Evolutionary conservation across 2,888 invertebrate genomes (phyloP).

Genomic region (Periphyllus acericola): DNA sequence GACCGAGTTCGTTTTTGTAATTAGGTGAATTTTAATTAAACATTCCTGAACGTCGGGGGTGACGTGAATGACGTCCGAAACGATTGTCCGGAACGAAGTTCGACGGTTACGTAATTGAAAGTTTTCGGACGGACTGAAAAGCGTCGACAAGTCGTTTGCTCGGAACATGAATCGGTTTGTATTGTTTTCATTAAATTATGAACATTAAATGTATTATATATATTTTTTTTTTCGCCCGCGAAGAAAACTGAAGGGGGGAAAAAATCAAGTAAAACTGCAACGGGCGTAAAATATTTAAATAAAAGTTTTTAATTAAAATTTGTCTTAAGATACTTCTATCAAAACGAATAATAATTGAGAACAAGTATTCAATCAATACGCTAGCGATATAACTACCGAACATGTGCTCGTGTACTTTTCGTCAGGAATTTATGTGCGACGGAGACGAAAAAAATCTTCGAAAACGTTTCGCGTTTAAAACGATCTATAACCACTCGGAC

Average conservation of each 20-base stretch:
- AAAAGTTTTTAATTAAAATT: constrained; percentile 57
- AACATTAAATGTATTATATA: neutral
- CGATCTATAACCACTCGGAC: too few species aligned
- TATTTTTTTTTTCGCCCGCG: neutral
- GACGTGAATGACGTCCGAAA: constrained; percentile 58
- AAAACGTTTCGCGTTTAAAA: neutral
- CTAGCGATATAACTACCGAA: too few species aligned
- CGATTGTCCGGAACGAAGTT: constrained; percentile 56
- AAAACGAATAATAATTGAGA: constrained; percentile 13
- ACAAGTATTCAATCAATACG: neutral
- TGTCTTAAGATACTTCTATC: neutral
- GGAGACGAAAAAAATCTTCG: neutral
- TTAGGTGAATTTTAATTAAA: constrained; percentile 62
- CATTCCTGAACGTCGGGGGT: constrained; percentile 49
- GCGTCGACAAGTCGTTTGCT: constrained; percentile 33
- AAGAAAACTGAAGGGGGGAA: too few species aligned
- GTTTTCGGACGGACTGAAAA: constrained; percentile 59
- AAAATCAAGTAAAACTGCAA: neutral
- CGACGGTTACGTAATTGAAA: constrained; percentile 58
- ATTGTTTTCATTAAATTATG: constrained; percentile 43
- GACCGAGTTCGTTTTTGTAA: constrained; percentile 53
- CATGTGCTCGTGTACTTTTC: too few species aligned
- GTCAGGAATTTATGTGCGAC: too few species aligned
- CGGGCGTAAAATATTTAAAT: neutral
- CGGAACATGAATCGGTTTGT: constrained; percentile 38